Evolutionary conservation across 2,797 vertebrate genomes (phyloP).

Genomic region (Poecilia velifera): DNA sequence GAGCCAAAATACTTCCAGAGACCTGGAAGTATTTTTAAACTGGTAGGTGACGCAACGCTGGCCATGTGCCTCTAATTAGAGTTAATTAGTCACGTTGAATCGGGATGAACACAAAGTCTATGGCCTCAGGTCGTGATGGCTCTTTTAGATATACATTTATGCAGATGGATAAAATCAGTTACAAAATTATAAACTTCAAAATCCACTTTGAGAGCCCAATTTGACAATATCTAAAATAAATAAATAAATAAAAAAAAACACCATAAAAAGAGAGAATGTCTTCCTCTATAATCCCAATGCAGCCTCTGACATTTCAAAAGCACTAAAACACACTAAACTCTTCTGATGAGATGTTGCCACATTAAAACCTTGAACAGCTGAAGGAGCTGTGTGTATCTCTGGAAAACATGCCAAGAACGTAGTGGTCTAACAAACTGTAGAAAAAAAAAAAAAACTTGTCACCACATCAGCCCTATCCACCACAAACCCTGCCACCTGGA

Average conservation of each 20-base stretch:
- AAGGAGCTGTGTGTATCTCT: conserved; percentile 40
- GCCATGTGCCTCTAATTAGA: no score
- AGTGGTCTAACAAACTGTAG: conserved; percentile 19
- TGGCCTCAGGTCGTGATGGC: no score
- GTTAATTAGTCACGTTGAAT: no score
- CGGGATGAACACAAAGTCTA: no score
- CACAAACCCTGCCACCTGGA: conserved; percentile 32
- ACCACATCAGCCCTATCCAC: conserved; percentile 46
- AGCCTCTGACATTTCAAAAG: conserved; percentile 41
- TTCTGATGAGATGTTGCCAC: conserved; percentile 26
- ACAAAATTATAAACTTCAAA: not conserved
- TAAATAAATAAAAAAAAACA: no score
- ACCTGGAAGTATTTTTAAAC: no score
- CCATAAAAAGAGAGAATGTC: not conserved
- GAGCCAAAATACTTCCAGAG: no score
- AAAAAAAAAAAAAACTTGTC: conserved; percentile 50
- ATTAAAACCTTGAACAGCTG: conserved; percentile 40
- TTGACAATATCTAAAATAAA: not conserved
- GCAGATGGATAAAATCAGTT: not conserved
- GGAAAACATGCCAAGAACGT: conserved; percentile 41
- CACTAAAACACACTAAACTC: conserved; percentile 24
- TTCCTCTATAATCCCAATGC: conserved; percentile 11
- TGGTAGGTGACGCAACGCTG: no score
- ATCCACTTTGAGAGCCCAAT: not conserved
- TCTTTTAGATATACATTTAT: no score